phyloP scores from a whole-genome alignment of 53 echinoderm and acorn worm species.

The Actinopyga echinites region DNA sequence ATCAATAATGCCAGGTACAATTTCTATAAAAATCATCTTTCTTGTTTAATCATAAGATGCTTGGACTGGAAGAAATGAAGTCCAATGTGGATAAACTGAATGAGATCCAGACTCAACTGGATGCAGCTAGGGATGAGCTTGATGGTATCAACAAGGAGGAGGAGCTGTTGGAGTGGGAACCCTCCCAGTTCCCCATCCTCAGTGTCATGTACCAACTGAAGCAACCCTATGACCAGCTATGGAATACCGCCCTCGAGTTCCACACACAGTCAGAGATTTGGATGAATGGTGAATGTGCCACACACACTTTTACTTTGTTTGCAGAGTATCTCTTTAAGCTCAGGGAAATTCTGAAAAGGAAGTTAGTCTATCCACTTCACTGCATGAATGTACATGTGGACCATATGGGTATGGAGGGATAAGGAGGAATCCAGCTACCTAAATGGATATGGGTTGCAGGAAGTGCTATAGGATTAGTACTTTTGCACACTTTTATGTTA shows the following conservation, averaged over 20 bases:
- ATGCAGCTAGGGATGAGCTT: slow-evolving; percentile 86
- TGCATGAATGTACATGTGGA: too few species aligned
- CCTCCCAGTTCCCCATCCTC: slow-evolving; percentile 86
- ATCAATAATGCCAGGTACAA: neutral
- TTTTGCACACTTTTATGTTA: too few species aligned
- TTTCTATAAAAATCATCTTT: neutral
- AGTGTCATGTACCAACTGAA: slow-evolving; percentile 80
- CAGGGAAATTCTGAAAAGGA: too few species aligned
- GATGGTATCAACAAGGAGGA: slow-evolving; percentile 94
- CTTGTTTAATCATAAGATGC: slow-evolving; percentile 60
- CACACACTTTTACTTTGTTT: neutral
- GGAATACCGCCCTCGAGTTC: slow-evolving; percentile 98
- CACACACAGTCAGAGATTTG: slow-evolving; percentile 95
- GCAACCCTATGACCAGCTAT: slow-evolving; percentile 93
- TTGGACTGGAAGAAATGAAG: slow-evolving; percentile 99
- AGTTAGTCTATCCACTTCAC: too few species aligned
- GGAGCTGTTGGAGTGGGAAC: slow-evolving; percentile 97
- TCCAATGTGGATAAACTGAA: slow-evolving; percentile 88
- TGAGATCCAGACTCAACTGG: slow-evolving; percentile 87
- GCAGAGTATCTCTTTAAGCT: neutral
- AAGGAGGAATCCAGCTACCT: too few species aligned
- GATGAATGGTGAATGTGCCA: slow-evolving; percentile 81
- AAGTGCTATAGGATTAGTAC: too few species aligned
- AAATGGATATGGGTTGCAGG: too few species aligned
- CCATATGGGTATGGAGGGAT: too few species aligned